Evolutionary conservation across 2,797 vertebrate species (phyloP).

Genomic region (Melanotaenia nigrans): DNA sequence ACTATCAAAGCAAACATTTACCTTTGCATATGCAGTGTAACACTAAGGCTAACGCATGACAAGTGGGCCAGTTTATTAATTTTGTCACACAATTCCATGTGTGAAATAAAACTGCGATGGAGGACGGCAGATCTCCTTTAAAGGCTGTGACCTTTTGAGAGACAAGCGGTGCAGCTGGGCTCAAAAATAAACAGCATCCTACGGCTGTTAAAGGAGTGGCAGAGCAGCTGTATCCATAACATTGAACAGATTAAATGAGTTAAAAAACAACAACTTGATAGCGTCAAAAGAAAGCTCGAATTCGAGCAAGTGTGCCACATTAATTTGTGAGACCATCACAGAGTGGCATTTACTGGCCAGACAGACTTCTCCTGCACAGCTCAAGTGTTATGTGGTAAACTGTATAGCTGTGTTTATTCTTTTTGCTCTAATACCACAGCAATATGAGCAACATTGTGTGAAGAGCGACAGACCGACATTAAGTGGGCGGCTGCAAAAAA

Average conservation of each 20-base stretch:
- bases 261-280: neutral
- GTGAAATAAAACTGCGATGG: constrained; percentile 44
- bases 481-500: constrained; percentile 73
- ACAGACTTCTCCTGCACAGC: neutral
- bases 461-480: constrained; percentile 55
- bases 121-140: constrained; percentile 39
- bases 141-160: constrained; percentile 55
- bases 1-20: constrained; percentile 59
- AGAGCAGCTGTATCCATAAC: constrained; percentile 9
- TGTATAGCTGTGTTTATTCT: constrained; percentile 22
- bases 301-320: neutral
- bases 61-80: neutral
- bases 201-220: constrained; percentile 14
- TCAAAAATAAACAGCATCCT: constrained; percentile 34
- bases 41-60: constrained; percentile 4
- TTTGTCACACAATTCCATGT: constrained; percentile 8
- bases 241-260: neutral
- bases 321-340: neutral
- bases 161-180: constrained; percentile 31
- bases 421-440: constrained; percentile 57
- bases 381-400: constrained; percentile 25
- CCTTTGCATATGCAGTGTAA: constrained; percentile 19
- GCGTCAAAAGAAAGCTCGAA: neutral
- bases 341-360: neutral
- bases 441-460: constrained; percentile 48